Evolutionary conservation across 2,797 vertebrate genomes (phyloP).

Genomic region (Knipowitschia caucasica): DNA sequence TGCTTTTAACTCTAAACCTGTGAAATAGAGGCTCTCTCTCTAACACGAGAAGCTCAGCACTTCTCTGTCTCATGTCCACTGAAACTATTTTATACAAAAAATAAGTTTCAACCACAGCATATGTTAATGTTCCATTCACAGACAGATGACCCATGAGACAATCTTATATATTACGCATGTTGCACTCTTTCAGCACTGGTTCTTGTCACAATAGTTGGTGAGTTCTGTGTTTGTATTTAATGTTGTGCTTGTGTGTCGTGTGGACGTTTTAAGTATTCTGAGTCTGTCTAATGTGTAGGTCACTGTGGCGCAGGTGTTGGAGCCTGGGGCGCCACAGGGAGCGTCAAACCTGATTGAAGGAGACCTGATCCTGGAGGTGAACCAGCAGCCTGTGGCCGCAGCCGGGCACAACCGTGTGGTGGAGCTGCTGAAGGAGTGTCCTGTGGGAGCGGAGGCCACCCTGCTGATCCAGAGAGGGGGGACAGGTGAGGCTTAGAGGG

Average conservation of each 20-base stretch:
- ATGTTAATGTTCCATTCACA: too few relatives aligned
- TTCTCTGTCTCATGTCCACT: neutral
- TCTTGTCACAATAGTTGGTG: too few relatives aligned
- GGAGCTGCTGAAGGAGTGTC: slow-evolving; percentile 98
- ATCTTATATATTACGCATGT: too few relatives aligned
- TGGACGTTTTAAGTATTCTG: neutral
- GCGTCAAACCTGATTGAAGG: slow-evolving; percentile 94
- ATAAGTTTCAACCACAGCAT: neutral
- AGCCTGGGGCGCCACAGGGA: slow-evolving; percentile 83
- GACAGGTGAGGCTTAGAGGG: slow-evolving; percentile 75
- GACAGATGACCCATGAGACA: too few relatives aligned
- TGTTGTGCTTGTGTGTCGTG: neutral
- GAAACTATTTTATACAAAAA: neutral
- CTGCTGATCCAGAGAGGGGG: slow-evolving; percentile 93
- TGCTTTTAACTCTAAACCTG: too few relatives aligned
- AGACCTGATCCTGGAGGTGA: slow-evolving; percentile 98
- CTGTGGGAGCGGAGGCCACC: slow-evolving; percentile 90
- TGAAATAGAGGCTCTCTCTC: too few relatives aligned
- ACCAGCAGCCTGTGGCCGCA: slow-evolving; percentile 96
- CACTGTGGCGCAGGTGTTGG: slow-evolving; percentile 80
- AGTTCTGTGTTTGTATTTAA: neutral
- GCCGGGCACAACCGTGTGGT: slow-evolving; percentile 97
- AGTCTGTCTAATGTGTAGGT: slow-evolving; percentile 2
- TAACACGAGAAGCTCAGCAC: neutral
- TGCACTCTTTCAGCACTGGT: too few relatives aligned